These are phyloP conservation scores for Exocentrus adspersus DNA, from an alignment of 2,888 invertebrate species.

Conservation along the genomic window DNA sequence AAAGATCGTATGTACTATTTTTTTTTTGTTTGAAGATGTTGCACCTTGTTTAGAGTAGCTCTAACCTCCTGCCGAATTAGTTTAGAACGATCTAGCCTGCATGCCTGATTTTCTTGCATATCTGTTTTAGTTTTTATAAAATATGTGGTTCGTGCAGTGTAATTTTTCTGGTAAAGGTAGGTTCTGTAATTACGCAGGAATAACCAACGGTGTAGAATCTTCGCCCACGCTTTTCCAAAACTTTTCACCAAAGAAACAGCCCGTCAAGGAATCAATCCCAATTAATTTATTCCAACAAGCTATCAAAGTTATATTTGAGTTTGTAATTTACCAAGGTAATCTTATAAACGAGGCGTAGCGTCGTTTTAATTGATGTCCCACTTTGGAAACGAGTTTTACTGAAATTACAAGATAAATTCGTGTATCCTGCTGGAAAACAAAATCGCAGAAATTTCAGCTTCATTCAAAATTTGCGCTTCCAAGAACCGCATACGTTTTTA, in stretches of 20 bases:
- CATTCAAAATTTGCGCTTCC: too few species aligned
- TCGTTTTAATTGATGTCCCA: neutral
- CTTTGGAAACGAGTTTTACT: neutral
- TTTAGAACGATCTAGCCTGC: conserved; percentile 15
- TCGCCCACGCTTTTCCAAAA: too few species aligned
- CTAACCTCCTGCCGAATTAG: conserved; percentile 9
- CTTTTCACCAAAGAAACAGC: too few species aligned
- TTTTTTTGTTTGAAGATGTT: conserved; percentile 43
- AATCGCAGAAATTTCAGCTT: too few species aligned
- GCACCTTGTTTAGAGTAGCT: conserved; percentile 11
- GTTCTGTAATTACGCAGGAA: too few species aligned
- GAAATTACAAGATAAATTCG: too few species aligned
- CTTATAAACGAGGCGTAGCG: neutral
- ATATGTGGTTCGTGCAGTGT: neutral
- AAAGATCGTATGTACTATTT: conserved; percentile 82
- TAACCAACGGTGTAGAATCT: too few species aligned
- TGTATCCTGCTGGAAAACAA: too few species aligned
- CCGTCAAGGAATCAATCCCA: neutral
- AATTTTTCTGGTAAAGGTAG: too few species aligned
- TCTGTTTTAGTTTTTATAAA: conserved; percentile 1
- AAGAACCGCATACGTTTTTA: neutral
- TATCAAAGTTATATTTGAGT: neutral
- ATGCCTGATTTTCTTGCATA: conserved; percentile 26
- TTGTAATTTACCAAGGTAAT: neutral
- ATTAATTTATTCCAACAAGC: neutral